phyloP scores from a whole-genome alignment of 2,888 invertebrate genomes.

The Eupsilia transversa region DNA sequence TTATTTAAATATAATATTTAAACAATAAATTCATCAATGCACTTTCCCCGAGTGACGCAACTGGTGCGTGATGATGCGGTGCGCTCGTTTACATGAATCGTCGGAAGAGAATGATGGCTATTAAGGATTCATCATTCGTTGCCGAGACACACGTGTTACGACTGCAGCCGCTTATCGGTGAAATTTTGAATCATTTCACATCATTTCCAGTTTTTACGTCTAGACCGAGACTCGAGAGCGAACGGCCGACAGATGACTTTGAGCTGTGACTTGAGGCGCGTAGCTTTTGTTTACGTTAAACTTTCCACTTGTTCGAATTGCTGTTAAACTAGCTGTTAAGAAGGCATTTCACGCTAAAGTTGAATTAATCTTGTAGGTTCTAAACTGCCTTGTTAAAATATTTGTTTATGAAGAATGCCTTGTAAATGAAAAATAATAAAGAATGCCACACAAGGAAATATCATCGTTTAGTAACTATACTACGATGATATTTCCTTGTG shows the following conservation, averaged over 20 bases:
- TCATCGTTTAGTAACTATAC: too few relatives aligned
- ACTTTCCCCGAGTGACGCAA: slow-evolving; percentile 86
- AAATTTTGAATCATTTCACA: slow-evolving; percentile 69
- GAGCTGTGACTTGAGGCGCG: neutral
- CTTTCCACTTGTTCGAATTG: slow-evolving; percentile 51
- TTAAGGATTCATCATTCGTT: slow-evolving; percentile 79
- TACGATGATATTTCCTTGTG: neutral
- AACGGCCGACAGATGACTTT: slow-evolving; percentile 32
- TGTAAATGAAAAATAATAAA: too few relatives aligned
- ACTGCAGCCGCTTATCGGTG: slow-evolving; percentile 65
- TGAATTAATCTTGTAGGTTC: slow-evolving; percentile 7
- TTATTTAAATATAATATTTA: slow-evolving; percentile 67
- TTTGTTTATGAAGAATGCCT: too few relatives aligned
- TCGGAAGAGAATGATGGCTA: slow-evolving; percentile 77
- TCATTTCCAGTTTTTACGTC: slow-evolving; percentile 66
- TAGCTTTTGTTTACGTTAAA: slow-evolving; percentile 57
- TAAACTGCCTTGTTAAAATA: slow-evolving; percentile 7
- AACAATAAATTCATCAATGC: slow-evolving; percentile 80
- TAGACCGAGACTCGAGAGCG: slow-evolving; percentile 61
- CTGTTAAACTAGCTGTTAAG: slow-evolving; percentile 10
- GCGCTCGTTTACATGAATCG: slow-evolving; percentile 81
- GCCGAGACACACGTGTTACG: slow-evolving; percentile 67
- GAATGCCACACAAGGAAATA: too few relatives aligned
- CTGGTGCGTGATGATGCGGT: slow-evolving; percentile 79
- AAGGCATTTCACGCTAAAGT: slow-evolving; percentile 26